Evolutionary conservation across 2,797 vertebrate genomes (phyloP), one percentile per base, ranked within the genome.

Genomic region (Melanotaenia maccullochi): DNA sequence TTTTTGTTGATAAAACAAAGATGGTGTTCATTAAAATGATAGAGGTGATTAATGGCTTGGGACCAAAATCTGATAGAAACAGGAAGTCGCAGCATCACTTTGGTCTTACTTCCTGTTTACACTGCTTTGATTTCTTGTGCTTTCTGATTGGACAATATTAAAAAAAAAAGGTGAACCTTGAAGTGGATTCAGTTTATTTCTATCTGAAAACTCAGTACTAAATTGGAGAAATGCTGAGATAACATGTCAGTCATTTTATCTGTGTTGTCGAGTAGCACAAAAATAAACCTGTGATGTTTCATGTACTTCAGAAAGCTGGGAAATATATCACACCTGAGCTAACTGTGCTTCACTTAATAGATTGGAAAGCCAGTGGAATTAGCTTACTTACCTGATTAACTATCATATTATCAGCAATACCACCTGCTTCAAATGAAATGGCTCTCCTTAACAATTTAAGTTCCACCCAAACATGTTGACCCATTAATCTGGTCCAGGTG

Each of bases 91-190:
- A 49, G 58, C 25, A 63, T 73, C 40, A 60, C 52, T 71, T 81
- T 35, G 49, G 65, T 64, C 70, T 75, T 59, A 85, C 73, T 89
- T 90, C 85, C 88, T 91, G 89, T 90, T 86, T 84, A 67, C 79
- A 68, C 83, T 76, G 74, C 73, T 85, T 86, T 87, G 78, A 59
- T 85, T 86, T 86, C 73, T 81, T 87, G 84, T 91, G 83, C 82
- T 86, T 88, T 81, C 73, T 84, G 83, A 63, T 76, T 71, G 85
- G 82, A 86, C 22, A 16, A 77, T 71, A 92, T 87, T 90, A 89
- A 92, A 75, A 69, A 75, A 69, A 70, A 66, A 30, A 63, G 62
- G 62, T 85, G 81, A 85, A 79, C 55, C 73, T 63, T 51, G 68
- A 61, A 47, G 72, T 28, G 54, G 55, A 25, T 56, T 63, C 18